Conservation (phyloP, 1,140 invertebrate genomes). For the Bombus confusus region DNA sequence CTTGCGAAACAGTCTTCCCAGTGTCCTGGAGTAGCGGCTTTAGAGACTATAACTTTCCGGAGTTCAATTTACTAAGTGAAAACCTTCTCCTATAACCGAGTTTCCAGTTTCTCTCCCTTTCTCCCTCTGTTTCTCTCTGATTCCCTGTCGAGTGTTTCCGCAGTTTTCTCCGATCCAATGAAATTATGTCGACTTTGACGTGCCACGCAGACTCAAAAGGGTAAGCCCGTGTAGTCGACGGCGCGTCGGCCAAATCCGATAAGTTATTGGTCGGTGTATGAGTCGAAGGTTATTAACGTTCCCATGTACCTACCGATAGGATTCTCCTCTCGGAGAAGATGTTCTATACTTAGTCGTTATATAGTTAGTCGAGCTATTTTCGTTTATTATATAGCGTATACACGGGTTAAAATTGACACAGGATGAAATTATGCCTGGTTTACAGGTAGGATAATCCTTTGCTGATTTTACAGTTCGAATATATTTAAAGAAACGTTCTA, state of each 20-base stretch:
- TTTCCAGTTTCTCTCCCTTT: slow-evolving; percentile 44
- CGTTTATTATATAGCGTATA: neutral
- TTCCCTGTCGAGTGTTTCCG: slow-evolving; percentile 18
- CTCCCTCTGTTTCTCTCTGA: slow-evolving; percentile 14
- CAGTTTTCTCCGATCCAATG: slow-evolving; percentile 59
- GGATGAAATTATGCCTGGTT: neutral
- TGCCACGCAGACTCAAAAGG: slow-evolving; percentile 39
- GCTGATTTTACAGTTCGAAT: no score
- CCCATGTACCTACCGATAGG: neutral
- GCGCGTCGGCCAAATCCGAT: slow-evolving; percentile 11
- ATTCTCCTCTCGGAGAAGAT: neutral
- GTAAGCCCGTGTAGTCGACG: slow-evolving; percentile 27
- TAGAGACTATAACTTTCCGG: slow-evolving; percentile 46
- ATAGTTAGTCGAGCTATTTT: neutral
- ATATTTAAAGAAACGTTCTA: no score
- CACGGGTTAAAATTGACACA: neutral
- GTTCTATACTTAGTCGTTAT: no score
- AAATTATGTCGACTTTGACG: slow-evolving; percentile 67
- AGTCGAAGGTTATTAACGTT: slow-evolving; percentile 11
- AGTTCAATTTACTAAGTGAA: slow-evolving; percentile 73
- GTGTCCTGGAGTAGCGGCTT: slow-evolving; percentile 41
- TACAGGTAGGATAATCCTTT: no score
- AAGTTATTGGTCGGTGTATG: neutral
- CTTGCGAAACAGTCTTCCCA: slow-evolving; percentile 31
- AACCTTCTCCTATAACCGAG: slow-evolving; percentile 58